Evolutionary conservation across 2,797 vertebrate species (phyloP), one percentile per base, ranked within the genome.

Genomic region (Lateolabrax maculatus): DNA sequence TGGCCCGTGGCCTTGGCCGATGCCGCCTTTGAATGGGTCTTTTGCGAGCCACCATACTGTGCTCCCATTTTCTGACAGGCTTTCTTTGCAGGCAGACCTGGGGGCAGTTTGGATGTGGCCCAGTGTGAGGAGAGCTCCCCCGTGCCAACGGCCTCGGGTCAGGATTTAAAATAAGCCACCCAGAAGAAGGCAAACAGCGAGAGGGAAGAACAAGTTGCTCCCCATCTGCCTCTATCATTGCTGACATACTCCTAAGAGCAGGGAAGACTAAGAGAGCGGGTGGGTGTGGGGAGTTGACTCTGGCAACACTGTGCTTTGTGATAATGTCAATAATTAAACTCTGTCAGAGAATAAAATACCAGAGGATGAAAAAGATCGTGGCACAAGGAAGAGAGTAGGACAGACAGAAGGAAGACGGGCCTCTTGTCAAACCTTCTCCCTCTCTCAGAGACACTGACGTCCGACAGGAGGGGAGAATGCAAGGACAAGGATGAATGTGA

Each of bases 241-340:
- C 71, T 57, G 71, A 65, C 71, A 64, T 6, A 46, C 61, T 75
- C 52, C 58, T 39, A 7, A 66, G 46, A 76, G 63, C 53, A 69
- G 74, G 55, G 48, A 23, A 29, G 67, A 61, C 29, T 51, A 2
- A 23, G 29, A 18, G 61, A 48, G 27, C 9, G 23, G 62, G 74
- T 62, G 73, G 53, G 56, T 52, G 79, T 48, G 21, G 48, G 70
- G 69, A 53, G 72, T 16, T 19, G 68, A 83, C 72, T 72, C 64
- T n/a, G 19, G 60, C 64, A 58, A 71, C 74, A 64, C 57, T 36
- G 41, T 27, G 57, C 80, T 80, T 53, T 63, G 31, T 65, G 68
- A 77, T 79, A 51, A 85, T 81, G 83, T 86, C 83, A 87, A 74
- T 84, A 80, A 88, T 88, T 80, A 83, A 85, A 87, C 11, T 36